These are phyloP conservation scores for Dicentrarchus labrax DNA, from an alignment of 2,113 vertebrate species.

Conservation along the genomic window DNA sequence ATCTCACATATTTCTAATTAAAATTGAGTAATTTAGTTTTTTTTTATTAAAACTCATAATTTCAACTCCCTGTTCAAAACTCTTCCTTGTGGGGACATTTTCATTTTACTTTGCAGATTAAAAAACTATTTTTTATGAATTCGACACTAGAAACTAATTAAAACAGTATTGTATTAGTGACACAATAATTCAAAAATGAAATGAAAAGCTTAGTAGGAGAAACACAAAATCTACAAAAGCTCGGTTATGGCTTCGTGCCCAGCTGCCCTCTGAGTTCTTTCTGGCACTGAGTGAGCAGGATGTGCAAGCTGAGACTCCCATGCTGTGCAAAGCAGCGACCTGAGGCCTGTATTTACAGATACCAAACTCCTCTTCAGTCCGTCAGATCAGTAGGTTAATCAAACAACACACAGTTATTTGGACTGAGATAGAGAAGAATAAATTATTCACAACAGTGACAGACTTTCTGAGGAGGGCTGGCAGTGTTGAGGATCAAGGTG, in stretches of 20 bases:
- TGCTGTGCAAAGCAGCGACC: constrained; percentile 36
- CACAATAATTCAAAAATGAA: constrained; percentile 1
- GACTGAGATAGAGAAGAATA: constrained; percentile 53
- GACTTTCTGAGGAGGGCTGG: constrained; percentile 26
- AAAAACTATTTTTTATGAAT: background rate
- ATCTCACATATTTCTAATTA: constrained; percentile 1
- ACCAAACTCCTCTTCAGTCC: constrained; percentile 36
- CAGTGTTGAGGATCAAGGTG: constrained; percentile 5
- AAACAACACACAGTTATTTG: constrained; percentile 66
- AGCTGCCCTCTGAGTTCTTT: constrained; percentile 49
- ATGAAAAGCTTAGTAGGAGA: background rate
- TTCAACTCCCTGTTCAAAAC: background rate
- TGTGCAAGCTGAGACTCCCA: constrained; percentile 58
- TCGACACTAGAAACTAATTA: constrained; percentile 9
- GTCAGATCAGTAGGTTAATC: constrained; percentile 74
- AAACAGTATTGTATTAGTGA: background rate
- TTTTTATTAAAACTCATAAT: background rate
- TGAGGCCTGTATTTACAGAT: constrained; percentile 58
- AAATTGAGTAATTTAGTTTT: background rate
- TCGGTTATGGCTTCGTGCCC: constrained; percentile 33
- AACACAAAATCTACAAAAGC: constrained; percentile 31
- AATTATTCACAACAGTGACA: constrained; percentile 64
- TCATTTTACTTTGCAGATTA: constrained; percentile 7
- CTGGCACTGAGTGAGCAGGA: constrained; percentile 52
- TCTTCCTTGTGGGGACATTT: background rate